A percentile compares a stretch with the other conserved stretches of the same genome.
Conservation (phyloP, 2,113 vertebrate genomes). For the Himantopus leucocephalus region DNA sequence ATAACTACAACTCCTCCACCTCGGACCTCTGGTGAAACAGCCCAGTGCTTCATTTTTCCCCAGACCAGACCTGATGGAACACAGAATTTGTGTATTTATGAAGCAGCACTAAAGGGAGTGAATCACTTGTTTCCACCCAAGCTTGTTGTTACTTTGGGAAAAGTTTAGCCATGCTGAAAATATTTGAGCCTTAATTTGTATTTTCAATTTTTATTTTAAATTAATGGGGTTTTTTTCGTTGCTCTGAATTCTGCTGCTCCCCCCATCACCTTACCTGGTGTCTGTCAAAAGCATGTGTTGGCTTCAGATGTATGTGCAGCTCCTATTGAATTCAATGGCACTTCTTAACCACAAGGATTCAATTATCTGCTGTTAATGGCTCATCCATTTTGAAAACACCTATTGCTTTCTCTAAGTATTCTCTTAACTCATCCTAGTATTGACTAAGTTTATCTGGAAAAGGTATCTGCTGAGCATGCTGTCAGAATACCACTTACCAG, state of each 20-base stretch:
- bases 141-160: background rate
- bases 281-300: background rate
- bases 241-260: background rate
- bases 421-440: constrained; percentile 23
- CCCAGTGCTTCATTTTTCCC: background rate
- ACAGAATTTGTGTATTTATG: background rate
- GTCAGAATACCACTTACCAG: background rate
- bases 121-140: background rate
- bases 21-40: background rate
- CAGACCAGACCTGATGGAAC: background rate
- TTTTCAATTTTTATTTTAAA: background rate
- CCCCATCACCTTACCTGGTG: background rate
- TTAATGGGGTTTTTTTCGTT: rapidly evolving
- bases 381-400: constrained; percentile 31
- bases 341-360: constrained; percentile 7
- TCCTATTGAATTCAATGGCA: background rate
- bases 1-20: background rate
- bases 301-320: background rate
- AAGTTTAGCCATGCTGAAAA: background rate
- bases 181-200: background rate
- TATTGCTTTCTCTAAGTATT: constrained; percentile 4
- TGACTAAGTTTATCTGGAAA: background rate
- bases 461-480: background rate
- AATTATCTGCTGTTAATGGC: constrained; percentile 18
- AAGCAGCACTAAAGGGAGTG: background rate